These are phyloP conservation scores for Neolamprologus kungweensis DNA, from an alignment of 2,113 vertebrate species.

Conservation along the genomic window DNA sequence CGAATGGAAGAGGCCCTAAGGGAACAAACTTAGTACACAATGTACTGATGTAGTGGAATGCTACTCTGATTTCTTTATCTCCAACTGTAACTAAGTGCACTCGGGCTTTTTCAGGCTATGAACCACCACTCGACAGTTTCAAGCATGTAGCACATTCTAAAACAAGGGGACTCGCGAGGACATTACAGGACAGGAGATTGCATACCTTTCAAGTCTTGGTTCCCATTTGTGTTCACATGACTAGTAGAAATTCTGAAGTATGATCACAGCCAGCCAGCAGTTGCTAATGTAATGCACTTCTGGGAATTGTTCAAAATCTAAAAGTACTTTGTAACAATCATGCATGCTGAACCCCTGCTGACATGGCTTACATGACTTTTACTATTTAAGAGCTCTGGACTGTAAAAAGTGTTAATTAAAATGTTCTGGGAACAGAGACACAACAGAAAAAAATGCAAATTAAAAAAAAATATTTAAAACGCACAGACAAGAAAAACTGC, in stretches of 20 bases:
- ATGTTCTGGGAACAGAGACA: background rate
- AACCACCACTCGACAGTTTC: background rate
- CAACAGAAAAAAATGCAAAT: background rate
- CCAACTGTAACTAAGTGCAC: background rate
- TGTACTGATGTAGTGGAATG: conserved; percentile 42
- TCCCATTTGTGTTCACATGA: background rate
- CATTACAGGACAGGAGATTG: background rate
- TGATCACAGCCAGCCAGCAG: background rate
- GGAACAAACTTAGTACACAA: conserved; percentile 44
- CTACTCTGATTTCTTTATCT: conserved; percentile 1
- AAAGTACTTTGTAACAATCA: background rate
- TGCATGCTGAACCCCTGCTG: background rate
- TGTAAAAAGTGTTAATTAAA: background rate
- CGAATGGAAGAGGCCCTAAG: conserved; percentile 23
- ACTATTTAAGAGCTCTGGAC: background rate
- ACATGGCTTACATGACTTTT: background rate
- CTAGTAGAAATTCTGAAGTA: background rate
- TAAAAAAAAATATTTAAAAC: background rate
- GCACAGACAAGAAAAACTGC: background rate
- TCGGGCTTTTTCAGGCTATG: background rate
- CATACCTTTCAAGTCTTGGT: background rate
- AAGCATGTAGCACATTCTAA: background rate
- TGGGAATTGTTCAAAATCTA: background rate
- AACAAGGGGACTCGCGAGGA: background rate
- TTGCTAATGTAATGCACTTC: background rate